Conservation (phyloP, 1,140 invertebrate species). For the Archivesica marissinica region DNA sequence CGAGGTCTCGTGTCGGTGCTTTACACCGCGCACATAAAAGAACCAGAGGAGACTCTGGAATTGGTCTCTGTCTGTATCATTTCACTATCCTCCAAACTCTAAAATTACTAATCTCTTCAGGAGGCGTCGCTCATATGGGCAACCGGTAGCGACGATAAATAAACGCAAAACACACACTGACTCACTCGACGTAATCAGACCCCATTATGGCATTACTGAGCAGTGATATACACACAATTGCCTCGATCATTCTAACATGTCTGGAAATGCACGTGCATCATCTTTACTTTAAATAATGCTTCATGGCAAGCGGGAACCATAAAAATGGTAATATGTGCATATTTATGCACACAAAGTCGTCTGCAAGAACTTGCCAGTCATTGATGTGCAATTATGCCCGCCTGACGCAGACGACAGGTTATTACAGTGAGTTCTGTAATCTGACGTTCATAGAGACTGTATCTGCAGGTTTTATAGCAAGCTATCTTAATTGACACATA, state of each 20-base stretch:
- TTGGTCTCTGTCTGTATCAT: no score
- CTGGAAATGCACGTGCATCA: not conserved
- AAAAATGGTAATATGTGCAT: not conserved
- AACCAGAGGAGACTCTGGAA: no score
- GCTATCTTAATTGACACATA: not conserved
- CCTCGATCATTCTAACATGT: not conserved
- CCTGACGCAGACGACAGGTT: not conserved
- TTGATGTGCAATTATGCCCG: not conserved
- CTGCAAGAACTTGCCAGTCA: slow-evolving; percentile 2
- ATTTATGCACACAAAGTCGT: not conserved
- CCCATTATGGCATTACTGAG: no score
- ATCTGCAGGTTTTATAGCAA: not conserved
- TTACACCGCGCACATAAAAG: no score
- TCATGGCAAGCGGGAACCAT: not conserved
- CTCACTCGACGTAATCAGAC: not conserved
- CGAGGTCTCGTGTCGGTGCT: no score
- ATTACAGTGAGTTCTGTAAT: not conserved
- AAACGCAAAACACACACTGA: not conserved
- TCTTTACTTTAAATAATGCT: not conserved
- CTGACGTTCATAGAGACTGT: not conserved
- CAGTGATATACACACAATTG: not conserved
- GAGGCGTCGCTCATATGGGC: no score
- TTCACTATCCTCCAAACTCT: no score
- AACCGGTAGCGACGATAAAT: no score
- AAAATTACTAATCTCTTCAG: no score